Evolutionary conservation across 2,113 vertebrate genomes (phyloP).

Genomic region (Dipodomys spectabilis): DNA sequence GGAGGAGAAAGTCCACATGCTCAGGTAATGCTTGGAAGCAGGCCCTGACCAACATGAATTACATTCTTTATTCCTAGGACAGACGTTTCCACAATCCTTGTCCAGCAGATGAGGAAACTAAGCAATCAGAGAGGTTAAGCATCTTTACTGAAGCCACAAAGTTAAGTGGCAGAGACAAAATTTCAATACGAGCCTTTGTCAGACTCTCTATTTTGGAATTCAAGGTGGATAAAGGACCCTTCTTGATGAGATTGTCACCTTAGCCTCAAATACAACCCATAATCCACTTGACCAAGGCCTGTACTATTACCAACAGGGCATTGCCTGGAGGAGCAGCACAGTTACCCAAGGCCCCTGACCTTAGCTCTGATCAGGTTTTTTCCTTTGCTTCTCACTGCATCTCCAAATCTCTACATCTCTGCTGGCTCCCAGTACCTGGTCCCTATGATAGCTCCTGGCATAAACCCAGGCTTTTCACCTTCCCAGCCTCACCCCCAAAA

Average conservation of each 20-base stretch:
- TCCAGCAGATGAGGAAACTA: not conserved
- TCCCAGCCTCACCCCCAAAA: not conserved
- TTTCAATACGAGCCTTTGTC: not conserved
- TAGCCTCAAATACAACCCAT: not conserved
- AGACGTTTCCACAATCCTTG: not conserved
- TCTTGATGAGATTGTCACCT: not conserved
- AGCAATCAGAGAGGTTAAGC: not conserved
- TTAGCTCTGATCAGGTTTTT: not conserved
- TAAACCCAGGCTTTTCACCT: not conserved
- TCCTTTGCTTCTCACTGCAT: not conserved
- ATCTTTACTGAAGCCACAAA: not conserved
- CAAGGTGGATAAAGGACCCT: not conserved
- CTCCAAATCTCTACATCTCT: not conserved
- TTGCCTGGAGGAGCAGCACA: too few relatives aligned
- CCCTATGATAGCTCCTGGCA: not conserved
- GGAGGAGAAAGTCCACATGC: accelerated
- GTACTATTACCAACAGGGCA: too few relatives aligned
- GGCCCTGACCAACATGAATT: accelerated
- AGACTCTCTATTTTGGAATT: not conserved
- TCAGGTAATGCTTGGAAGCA: not conserved
- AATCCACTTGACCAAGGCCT: not conserved
- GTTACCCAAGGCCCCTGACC: not conserved
- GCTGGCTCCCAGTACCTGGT: not conserved
- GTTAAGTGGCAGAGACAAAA: not conserved
- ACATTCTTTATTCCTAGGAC: accelerated